Conservation (phyloP, 2,888 invertebrate genomes). For the Tipula confusa region DNA sequence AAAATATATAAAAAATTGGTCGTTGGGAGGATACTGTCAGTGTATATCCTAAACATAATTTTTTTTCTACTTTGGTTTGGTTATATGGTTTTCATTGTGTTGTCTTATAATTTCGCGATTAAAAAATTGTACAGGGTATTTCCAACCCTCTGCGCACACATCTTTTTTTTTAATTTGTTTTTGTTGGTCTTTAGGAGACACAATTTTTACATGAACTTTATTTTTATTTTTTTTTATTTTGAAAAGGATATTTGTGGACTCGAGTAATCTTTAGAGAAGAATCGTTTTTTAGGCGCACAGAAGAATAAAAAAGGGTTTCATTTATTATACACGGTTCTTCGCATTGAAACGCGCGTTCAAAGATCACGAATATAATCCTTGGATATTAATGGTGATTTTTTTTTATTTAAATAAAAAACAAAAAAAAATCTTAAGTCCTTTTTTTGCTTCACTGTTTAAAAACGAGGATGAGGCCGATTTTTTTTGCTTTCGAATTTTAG, state of each 20-base stretch:
- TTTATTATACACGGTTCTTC: neutral
- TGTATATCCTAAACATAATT: neutral
- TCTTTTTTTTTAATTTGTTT: too few relatives aligned
- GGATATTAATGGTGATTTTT: constrained; percentile 28
- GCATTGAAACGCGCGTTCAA: constrained; percentile 28
- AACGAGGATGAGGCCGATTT: neutral
- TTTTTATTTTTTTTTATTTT: neutral
- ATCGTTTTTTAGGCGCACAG: neutral
- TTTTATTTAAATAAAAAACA: neutral
- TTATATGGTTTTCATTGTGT: neutral
- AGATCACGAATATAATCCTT: constrained; percentile 28
- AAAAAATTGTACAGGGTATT: neutral
- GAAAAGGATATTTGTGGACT: constrained; percentile 25
- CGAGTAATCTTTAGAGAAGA: neutral
- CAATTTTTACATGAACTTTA: neutral
- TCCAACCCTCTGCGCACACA: neutral
- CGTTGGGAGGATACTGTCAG: neutral
- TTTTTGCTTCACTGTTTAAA: neutral
- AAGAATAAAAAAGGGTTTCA: constrained; percentile 3
- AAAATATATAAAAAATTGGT: constrained; percentile 26
- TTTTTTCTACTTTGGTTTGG: neutral
- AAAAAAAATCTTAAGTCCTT: neutral
- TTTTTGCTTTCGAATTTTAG: neutral
- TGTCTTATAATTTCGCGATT: constrained; percentile 9
- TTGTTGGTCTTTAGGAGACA: neutral